Percentiles rank a stretch among this genome's conserved stretches.
phyloP scores from a whole-genome alignment of 2,888 invertebrate genomes.

The Melitaea athalia region DNA sequence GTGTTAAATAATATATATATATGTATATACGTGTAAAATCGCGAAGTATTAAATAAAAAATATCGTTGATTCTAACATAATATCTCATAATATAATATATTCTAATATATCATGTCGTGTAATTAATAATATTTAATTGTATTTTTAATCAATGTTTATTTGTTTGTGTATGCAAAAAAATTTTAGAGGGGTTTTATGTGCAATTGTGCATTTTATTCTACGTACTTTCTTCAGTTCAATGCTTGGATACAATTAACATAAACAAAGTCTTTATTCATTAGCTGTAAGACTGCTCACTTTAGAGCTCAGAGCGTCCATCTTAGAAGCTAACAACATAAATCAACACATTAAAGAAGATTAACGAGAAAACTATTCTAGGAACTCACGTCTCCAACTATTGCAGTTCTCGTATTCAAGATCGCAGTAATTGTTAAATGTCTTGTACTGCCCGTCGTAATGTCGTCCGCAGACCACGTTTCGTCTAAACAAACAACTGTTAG shows the following conservation, averaged over 20 bases:
- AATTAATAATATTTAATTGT: no score
- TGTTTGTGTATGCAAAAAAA: no score
- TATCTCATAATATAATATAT: no score
- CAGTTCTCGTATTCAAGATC: slow-evolving; percentile 71
- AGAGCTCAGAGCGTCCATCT: neutral
- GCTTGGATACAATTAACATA: neutral
- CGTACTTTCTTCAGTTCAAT: neutral
- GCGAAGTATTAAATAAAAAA: no score
- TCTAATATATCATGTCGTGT: no score
- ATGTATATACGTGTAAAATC: no score
- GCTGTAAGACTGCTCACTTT: neutral
- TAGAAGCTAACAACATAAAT: slow-evolving; percentile 3
- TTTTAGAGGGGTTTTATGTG: no score
- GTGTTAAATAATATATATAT: no score
- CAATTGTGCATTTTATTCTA: neutral
- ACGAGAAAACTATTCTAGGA: slow-evolving; percentile 14
- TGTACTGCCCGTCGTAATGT: slow-evolving; percentile 65
- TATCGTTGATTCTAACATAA: no score
- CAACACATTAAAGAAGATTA: slow-evolving; percentile 11
- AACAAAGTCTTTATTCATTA: neutral
- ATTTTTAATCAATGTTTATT: no score
- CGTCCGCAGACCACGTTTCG: slow-evolving; percentile 55
- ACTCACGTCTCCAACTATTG: slow-evolving; percentile 69
- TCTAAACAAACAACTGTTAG: slow-evolving; percentile 45
- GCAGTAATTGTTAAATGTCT: slow-evolving; percentile 64